Conservation (phyloP, 1,140 invertebrate species). For the Thaumatotibia leucotreta region DNA sequence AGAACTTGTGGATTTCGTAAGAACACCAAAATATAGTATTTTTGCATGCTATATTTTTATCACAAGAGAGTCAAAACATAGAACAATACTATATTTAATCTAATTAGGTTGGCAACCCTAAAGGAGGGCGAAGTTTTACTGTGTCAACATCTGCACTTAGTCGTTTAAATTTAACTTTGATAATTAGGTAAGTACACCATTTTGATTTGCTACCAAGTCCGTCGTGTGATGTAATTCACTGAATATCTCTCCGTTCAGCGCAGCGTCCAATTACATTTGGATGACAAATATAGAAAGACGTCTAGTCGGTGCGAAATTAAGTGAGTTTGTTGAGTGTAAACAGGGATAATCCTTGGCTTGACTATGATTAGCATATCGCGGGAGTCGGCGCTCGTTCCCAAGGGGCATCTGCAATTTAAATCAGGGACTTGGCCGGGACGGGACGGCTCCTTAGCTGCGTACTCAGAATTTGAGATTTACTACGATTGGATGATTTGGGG, state of each 20-base stretch:
- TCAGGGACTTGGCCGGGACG: conserved; percentile 62
- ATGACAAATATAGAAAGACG: conserved; percentile 58
- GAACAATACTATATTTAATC: no score
- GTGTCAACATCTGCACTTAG: no score
- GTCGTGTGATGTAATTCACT: not conserved
- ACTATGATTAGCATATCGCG: conserved; percentile 75
- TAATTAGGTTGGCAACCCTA: no score
- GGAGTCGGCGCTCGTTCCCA: conserved; percentile 59
- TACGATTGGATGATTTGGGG: conserved; percentile 69
- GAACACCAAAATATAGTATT: no score
- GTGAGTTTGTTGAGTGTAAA: conserved; percentile 76
- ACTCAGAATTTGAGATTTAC: conserved; percentile 68
- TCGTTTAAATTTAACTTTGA: not conserved
- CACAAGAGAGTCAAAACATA: no score
- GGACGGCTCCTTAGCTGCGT: conserved; percentile 61
- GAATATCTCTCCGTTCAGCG: conserved; percentile 13
- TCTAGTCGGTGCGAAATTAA: conserved; percentile 67
- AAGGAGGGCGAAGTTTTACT: no score
- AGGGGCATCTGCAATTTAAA: conserved; percentile 72
- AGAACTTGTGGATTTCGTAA: no score
- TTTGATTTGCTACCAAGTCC: not conserved
- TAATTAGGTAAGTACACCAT: not conserved
- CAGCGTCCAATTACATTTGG: conserved; percentile 17
- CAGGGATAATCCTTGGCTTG: conserved; percentile 74
- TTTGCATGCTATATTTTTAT: no score